Evolutionary conservation across 2,888 invertebrate genomes (phyloP), one percentile per base, ranked within the genome.

Genomic region (Microctonus brassicae): DNA sequence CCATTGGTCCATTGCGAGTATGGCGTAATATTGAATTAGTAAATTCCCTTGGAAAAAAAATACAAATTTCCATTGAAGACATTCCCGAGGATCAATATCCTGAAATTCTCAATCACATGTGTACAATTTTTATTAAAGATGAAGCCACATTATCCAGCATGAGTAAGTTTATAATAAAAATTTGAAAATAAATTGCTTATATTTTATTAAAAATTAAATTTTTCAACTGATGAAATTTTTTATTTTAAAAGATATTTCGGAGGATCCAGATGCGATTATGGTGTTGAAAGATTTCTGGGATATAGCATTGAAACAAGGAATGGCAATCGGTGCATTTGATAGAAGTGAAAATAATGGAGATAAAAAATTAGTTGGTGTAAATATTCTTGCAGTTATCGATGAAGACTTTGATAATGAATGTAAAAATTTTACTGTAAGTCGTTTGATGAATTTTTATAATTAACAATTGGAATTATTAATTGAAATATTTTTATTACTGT

Each of bases 321-420:
- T 86, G 10, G 76, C 81, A 1, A 73, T 89, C 26, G 85, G 79
- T 7, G 88, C 88, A 36, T 87, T 87, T 57, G 79, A 82, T 36
- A 82, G 86, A 22, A 79, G 86, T 75, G 79, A 80, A 0, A 73
- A 79, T 1, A 80, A 82, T 20, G 82, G 82, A 4, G 81, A 85
- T 70, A 81, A 84, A 1, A 78, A 82, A 61, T 76, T 89, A 2
- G 88, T 83, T 0, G 89, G 86, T n/a, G 60, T 82, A 1, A 88
- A 88, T 74, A 75, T 69, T 3, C 29, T 69, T 6, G n/a, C 17
- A 11, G 47, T 62, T 26, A 26, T 11, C 3, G 22, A 62, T 20
- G 36, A 62, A 9, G 55, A 63, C 22, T 11, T 11, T 9, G 66
- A 78, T 1, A 47, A 74, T 9, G 62, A 60, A 2, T 10, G 73